Evolutionary conservation across 2,797 vertebrate genomes (phyloP).

Genomic region (Echiichthys vipera): DNA sequence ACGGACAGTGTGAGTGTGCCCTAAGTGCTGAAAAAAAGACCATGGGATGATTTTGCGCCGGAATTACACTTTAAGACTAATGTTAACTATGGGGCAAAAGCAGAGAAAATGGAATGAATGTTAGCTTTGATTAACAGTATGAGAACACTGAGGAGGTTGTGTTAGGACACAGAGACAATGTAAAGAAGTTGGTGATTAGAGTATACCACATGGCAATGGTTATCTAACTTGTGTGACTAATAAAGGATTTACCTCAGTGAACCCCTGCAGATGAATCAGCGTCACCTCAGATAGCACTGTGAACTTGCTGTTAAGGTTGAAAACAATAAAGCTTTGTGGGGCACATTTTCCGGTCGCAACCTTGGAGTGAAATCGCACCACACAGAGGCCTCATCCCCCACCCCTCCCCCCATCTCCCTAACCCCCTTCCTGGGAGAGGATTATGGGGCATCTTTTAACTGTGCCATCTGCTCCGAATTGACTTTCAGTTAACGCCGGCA

Average conservation of each 20-base stretch:
- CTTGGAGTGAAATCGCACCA: slow-evolving; percentile 21
- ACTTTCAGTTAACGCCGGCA: slow-evolving; percentile 64
- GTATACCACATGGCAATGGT: neutral
- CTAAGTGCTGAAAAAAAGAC: no score
- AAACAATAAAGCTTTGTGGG: slow-evolving; percentile 25
- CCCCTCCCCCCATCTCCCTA: neutral
- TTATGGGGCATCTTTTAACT: slow-evolving; percentile 69
- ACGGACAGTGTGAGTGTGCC: no score
- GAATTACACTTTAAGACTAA: no score
- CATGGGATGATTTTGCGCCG: no score
- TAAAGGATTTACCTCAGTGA: slow-evolving; percentile 40
- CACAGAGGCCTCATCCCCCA: neutral
- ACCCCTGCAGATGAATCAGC: neutral
- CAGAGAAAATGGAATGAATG: neutral
- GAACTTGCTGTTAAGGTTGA: slow-evolving; percentile 7
- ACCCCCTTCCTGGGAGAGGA: slow-evolving; percentile 50
- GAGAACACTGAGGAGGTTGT: neutral
- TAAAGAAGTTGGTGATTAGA: neutral
- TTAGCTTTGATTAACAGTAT: neutral
- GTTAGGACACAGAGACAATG: neutral
- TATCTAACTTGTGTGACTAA: neutral
- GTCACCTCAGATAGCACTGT: slow-evolving; percentile 26
- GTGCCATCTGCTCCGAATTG: slow-evolving; percentile 72
- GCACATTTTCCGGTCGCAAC: slow-evolving; percentile 20
- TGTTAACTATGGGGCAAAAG: no score